Base-by-base conservation (phyloP, 2,888 invertebrate species). In the Drosophila affinis region DNA sequence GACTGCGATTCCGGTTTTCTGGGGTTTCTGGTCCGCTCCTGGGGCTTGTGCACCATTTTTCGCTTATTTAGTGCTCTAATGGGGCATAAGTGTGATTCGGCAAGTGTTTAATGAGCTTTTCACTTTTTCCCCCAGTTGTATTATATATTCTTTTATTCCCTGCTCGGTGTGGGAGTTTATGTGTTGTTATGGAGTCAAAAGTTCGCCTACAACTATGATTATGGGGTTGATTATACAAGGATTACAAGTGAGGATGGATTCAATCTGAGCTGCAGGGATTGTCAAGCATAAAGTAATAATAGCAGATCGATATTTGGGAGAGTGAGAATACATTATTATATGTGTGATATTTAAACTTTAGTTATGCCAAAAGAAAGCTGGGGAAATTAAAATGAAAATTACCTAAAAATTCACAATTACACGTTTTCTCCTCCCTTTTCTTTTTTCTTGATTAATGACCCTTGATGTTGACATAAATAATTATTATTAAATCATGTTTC, bases 91-190 rank as follows among this genome's bases (percentile, higher is more conserved):
- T 82, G 81, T 84, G 78, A 86, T 86, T 87, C 76, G 73, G 83
- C 78, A 81, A 84, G 81, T 83, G 83, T 84, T 84, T 85, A 84
- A 84, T 85, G 81, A 85, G 85, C 81, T 85, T 84, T 83, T 65
- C 76, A 83, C 73, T 75, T 79, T 62, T 49, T 51, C 48, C 64
- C 45, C 45, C 46, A 27, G 18, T 17, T 64, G 55, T 12, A 49
- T 49, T 56, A 21, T 56, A 51, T 27, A 56, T 56, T 27, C 55
- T 63, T 24, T 18, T 9, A 55, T 55, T 45, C 29, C 32, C 29
- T 14, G 45, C 5, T 6, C 39, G 29, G 18, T 10, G 21, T 17
- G 29, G 10, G 10, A 48, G n/a, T 9, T 24, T 14, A n/a, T 7
- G 12, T 29, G 18, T 10, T 7, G n/a, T 39, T 14, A 14, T 32